These are phyloP conservation scores for Drosophila ustulata DNA, from an alignment of 2,888 invertebrate genomes.

Conservation along the genomic window DNA sequence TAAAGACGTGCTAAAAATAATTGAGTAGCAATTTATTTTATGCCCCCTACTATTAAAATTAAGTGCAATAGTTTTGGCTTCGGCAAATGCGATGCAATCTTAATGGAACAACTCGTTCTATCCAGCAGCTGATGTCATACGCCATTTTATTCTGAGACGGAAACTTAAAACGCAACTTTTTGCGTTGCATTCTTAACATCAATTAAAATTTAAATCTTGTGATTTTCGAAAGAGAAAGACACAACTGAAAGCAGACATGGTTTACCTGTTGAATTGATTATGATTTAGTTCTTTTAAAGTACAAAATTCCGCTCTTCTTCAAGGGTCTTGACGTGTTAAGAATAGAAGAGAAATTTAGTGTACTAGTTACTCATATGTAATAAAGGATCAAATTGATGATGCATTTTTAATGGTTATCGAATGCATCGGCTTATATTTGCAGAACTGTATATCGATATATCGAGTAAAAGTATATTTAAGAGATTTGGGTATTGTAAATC, in stretches of 20 bases:
- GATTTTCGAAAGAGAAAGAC: neutral
- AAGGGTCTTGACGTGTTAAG: no score
- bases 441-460: neutral
- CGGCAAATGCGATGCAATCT: constrained; percentile 44
- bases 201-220: neutral
- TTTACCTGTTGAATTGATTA: neutral
- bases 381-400: no score
- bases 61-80: constrained; percentile 46
- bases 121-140: constrained; percentile 32
- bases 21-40: constrained; percentile 54
- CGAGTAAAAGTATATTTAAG: neutral
- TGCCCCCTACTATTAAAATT: constrained; percentile 40
- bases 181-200: neutral
- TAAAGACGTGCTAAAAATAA: constrained; percentile 62
- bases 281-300: neutral
- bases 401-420: no score
- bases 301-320: no score
- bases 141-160: neutral
- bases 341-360: no score
- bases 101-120: constrained; percentile 25
- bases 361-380: no score
- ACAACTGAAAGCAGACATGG: neutral
- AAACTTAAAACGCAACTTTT: neutral
- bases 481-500: neutral
- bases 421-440: no score